Evolutionary conservation across 2,797 vertebrate species (phyloP).

Genomic region (Sitta carolinensis): DNA sequence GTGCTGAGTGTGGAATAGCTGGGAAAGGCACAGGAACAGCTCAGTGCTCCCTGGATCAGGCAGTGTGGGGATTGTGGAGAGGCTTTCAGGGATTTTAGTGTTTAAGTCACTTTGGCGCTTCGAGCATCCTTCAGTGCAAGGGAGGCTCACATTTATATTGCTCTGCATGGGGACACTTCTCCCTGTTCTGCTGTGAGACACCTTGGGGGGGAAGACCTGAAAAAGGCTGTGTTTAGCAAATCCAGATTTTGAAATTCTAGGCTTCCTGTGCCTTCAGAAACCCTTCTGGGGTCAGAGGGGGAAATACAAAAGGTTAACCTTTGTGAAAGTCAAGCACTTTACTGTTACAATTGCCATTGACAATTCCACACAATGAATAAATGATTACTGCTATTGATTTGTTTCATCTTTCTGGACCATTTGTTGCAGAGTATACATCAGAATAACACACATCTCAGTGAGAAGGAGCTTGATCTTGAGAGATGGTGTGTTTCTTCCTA

Average conservation of each 20-base stretch:
- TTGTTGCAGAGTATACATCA: not conserved
- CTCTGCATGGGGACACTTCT: not conserved
- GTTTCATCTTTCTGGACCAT: conserved; percentile 16
- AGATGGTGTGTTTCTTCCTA: not conserved
- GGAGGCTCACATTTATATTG: not conserved
- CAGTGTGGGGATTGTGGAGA: not conserved
- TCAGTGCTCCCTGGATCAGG: not conserved
- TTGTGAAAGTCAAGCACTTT: not conserved
- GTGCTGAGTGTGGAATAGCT: not conserved
- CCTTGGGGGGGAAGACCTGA: not conserved
- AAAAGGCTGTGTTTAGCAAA: not conserved
- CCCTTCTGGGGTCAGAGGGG: not conserved
- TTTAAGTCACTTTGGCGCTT: not conserved
- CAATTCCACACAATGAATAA: conserved; percentile 18
- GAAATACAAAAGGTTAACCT: not conserved
- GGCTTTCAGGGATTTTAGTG: not conserved
- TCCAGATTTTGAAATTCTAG: not conserved
- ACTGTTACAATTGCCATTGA: not conserved
- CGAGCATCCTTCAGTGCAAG: not conserved
- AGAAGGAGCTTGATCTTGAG: not conserved
- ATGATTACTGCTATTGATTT: conserved; percentile 31
- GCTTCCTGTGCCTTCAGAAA: not conserved
- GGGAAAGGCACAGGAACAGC: not conserved
- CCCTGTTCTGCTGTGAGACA: not conserved
- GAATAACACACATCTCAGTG: not conserved